Evolutionary conservation across 2,888 invertebrate species (phyloP).

Genomic region (Calliphora vomitoria): DNA sequence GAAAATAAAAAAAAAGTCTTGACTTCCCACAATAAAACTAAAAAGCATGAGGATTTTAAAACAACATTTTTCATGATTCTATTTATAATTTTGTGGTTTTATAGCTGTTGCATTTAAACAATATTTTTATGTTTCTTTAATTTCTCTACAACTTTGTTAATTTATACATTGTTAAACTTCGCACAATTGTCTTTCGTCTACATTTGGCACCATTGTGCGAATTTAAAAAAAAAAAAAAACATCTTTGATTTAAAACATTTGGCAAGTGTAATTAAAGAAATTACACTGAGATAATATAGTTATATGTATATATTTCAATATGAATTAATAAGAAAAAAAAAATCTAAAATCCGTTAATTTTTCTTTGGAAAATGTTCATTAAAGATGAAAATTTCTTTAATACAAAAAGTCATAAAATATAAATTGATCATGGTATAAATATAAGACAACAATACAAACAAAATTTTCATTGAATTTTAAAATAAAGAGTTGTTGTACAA

Average conservation of each 20-base stretch:
- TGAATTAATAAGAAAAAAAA: background rate
- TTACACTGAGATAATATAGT: background rate
- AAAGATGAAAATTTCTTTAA: too few species aligned
- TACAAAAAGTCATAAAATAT: background rate
- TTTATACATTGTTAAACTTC: constrained; percentile 5
- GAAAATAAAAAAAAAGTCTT: background rate
- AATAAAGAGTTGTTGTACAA: background rate
- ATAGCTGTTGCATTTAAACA: background rate
- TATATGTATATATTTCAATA: background rate
- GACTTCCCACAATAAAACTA: background rate
- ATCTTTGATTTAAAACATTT: constrained; percentile 5
- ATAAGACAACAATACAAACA: background rate
- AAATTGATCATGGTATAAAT: constrained; percentile 1
- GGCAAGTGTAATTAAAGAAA: constrained; percentile 16
- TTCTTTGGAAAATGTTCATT: background rate
- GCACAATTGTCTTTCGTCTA: constrained; percentile 5
- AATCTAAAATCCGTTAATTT: background rate
- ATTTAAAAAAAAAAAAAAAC: background rate
- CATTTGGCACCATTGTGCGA: background rate
- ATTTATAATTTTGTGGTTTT: background rate
- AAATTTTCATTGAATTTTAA: background rate
- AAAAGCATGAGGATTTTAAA: background rate
- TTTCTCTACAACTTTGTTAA: constrained; percentile 54
- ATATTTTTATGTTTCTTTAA: constrained; percentile 25
- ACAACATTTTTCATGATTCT: background rate